phyloP scores from a whole-genome alignment of 2,113 vertebrate species.

The Macheiramphus alcinus region DNA sequence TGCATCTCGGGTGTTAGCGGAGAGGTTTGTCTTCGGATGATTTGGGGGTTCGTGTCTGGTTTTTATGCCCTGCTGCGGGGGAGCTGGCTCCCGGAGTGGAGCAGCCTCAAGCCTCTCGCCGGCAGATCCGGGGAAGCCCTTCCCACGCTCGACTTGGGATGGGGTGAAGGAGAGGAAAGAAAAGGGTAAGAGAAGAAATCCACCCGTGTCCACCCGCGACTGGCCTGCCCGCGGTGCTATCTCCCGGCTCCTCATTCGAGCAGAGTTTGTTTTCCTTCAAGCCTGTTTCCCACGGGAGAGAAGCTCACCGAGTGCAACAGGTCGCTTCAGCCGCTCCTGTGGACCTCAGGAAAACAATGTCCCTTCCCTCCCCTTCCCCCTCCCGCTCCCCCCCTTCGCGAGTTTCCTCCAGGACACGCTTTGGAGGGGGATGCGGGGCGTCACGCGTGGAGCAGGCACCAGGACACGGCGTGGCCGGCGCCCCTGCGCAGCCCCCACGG shows the following conservation, averaged over 20 bases:
- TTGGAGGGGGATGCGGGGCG: not conserved
- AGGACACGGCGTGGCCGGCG: not conserved
- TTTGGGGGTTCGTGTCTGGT: not conserved
- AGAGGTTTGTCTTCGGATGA: not conserved
- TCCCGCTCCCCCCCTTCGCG: no score
- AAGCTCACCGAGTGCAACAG: not conserved
- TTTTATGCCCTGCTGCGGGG: not conserved
- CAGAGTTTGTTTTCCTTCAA: not conserved
- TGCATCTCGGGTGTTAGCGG: not conserved
- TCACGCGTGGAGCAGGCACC: not conserved
- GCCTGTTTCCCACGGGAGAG: not conserved
- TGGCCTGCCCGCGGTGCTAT: not conserved
- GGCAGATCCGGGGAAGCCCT: not conserved
- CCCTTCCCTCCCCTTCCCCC: not conserved
- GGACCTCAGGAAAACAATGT: not conserved
- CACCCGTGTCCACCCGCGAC: not conserved
- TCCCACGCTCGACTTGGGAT: not conserved
- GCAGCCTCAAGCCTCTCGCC: not conserved
- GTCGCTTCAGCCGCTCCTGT: not conserved
- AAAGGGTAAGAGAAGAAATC: not conserved
- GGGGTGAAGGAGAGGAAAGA: not conserved
- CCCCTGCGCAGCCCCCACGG: not conserved
- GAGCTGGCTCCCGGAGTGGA: not conserved
- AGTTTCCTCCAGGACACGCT: not conserved
- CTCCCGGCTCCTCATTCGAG: not conserved